Evolutionary conservation across 1,140 invertebrate genomes (phyloP).

Genomic region (Centruroides sculpturatus): DNA sequence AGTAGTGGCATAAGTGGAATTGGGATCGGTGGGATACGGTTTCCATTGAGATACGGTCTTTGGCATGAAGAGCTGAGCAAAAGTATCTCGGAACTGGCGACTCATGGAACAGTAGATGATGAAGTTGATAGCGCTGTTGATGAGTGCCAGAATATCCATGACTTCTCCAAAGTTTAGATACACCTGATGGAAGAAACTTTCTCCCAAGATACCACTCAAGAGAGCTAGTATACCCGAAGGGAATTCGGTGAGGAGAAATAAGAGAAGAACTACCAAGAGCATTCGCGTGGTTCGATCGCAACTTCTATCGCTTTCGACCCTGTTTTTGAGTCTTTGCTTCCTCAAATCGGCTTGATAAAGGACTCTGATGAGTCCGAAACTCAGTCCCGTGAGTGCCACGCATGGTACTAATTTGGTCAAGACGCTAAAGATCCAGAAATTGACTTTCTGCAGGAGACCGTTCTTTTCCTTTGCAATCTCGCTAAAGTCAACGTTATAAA

Average conservation of each 20-base stretch:
- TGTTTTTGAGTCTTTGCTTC: conserved; percentile 26
- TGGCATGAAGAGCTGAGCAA: conserved; percentile 48
- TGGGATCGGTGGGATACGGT: background rate
- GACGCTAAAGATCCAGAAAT: conserved; percentile 77
- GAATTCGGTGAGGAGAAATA: conserved; percentile 37
- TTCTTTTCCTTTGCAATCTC: conserved; percentile 40
- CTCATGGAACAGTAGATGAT: conserved; percentile 91
- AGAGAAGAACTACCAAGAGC: conserved; percentile 61
- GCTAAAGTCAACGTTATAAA: conserved; percentile 45
- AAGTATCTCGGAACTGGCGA: conserved; percentile 77
- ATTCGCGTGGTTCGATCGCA: conserved; percentile 72
- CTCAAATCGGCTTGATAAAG: conserved; percentile 43
- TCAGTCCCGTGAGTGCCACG: conserved; percentile 61
- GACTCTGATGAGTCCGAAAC: conserved; percentile 54
- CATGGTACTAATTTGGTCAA: conserved; percentile 74
- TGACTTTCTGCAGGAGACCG: conserved; percentile 44
- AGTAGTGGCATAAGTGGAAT: background rate
- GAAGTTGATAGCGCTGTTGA: conserved; percentile 87
- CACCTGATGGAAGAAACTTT: conserved; percentile 55
- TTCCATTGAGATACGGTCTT: conserved; percentile 15
- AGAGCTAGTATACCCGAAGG: conserved; percentile 72
- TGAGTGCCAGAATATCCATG: conserved; percentile 78
- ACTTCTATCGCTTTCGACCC: conserved; percentile 6
- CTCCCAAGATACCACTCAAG: conserved; percentile 51
- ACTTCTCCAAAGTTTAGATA: conserved; percentile 53